Conservation (phyloP, 2,888 invertebrate species). For the Pyrocoelia pectoralis region DNA sequence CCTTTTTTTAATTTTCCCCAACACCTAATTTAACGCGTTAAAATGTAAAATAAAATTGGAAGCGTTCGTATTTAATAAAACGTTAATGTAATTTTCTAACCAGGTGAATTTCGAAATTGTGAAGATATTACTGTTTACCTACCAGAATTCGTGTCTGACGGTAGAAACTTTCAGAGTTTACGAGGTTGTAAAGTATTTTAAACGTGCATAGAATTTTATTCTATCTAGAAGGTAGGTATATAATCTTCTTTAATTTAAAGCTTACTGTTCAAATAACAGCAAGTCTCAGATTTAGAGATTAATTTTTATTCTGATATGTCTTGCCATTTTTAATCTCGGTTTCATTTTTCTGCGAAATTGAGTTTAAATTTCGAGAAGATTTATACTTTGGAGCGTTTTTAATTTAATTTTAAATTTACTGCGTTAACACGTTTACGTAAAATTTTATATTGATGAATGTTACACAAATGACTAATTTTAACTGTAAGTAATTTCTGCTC, state of each 20-base stretch:
- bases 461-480: too few species aligned
- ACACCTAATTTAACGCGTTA: neutral
- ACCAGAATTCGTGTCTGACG: neutral
- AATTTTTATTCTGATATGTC: slow-evolving; percentile 1
- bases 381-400: neutral
- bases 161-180: neutral
- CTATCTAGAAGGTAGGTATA: slow-evolving; percentile 1
- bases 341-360: slow-evolving; percentile 1
- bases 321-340: neutral
- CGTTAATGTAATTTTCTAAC: neutral
- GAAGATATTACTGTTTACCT: slow-evolving; percentile 1
- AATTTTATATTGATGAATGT: neutral
- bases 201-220: slow-evolving; percentile 1
- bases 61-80: neutral
- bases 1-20: too few species aligned
- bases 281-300: neutral
- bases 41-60: neutral
- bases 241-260: slow-evolving; percentile 1
- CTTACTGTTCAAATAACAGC: neutral
- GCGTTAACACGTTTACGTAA: neutral
- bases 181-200: slow-evolving; percentile 1
- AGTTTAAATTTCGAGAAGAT: neutral
- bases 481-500: too few species aligned
- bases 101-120: slow-evolving; percentile 1
- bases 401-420: neutral